Conservation (phyloP, 2,888 invertebrate genomes). For the Diarsia mendica region DNA sequence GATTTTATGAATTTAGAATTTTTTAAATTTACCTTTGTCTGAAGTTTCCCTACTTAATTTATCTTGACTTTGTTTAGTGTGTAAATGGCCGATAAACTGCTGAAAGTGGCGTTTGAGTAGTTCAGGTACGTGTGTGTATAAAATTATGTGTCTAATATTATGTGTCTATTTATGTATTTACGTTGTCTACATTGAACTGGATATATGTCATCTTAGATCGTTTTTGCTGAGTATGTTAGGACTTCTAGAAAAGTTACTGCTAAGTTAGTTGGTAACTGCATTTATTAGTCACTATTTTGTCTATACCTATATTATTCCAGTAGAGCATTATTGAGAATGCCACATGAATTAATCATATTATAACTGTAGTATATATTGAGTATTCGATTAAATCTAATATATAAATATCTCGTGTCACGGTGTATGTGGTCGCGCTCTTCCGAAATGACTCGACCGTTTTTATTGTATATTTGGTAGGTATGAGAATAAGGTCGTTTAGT, state of each 20-base stretch:
- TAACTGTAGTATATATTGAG: not conserved
- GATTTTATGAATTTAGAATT: not conserved
- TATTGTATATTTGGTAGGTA: no score
- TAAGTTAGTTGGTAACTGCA: conserved; percentile 23
- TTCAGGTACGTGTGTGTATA: conserved; percentile 24
- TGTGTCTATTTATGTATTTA: conserved; percentile 36
- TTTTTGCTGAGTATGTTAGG: conserved; percentile 14
- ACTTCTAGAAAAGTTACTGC: conserved; percentile 15
- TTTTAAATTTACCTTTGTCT: not conserved
- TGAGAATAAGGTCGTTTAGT: no score
- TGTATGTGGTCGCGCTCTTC: no score
- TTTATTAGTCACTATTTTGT: conserved; percentile 30
- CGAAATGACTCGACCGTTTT: no score
- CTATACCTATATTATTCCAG: conserved; percentile 2
- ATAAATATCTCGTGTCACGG: no score
- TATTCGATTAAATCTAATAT: not conserved
- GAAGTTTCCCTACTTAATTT: not conserved
- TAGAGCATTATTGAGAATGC: conserved; percentile 4
- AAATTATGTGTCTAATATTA: conserved; percentile 15
- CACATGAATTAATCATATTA: not conserved
- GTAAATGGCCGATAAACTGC: not conserved
- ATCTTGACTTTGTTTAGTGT: not conserved
- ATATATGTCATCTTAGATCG: conserved; percentile 1
- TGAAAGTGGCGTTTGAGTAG: conserved; percentile 14
- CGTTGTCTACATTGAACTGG: conserved; percentile 37